phyloP scores from a whole-genome alignment of 2,888 invertebrate genomes.

The Tuta absoluta region DNA sequence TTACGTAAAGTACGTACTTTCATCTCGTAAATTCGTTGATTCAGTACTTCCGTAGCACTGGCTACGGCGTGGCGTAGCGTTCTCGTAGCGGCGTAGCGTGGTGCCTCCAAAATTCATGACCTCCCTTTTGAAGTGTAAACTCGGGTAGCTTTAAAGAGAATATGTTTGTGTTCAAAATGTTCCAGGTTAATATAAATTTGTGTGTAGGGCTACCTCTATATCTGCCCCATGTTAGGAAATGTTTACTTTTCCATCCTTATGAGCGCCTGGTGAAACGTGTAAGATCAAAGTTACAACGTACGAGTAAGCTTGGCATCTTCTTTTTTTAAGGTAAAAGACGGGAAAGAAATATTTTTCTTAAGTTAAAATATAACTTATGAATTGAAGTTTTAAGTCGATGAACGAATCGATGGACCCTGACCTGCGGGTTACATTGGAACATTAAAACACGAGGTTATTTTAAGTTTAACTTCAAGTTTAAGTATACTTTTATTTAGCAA shows the following conservation, averaged over 20 bases:
- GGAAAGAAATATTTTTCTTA: no score
- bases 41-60: conserved; percentile 17
- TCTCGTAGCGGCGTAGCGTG: conserved; percentile 44
- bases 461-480: neutral
- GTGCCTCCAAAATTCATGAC: conserved; percentile 65
- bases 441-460: no score
- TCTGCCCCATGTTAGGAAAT: conserved; percentile 3
- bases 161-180: conserved; percentile 53
- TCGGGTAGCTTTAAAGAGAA: conserved; percentile 51
- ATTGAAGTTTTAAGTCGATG: no score
- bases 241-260: neutral
- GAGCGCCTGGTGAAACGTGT: conserved; percentile 4
- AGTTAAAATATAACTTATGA: no score
- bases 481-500: neutral
- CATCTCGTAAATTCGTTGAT: conserved; percentile 18
- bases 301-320: no score
- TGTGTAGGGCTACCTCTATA: conserved; percentile 30
- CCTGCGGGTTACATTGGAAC: no score
- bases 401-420: no score
- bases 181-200: conserved; percentile 36
- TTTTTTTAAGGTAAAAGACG: no score
- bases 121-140: conserved; percentile 62
- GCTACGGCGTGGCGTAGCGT: conserved; percentile 47
- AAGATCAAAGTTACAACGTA: neutral
- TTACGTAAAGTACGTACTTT: conserved; percentile 6